Conservation (phyloP, 2,888 invertebrate genomes). For the Spisula subtruncata region DNA sequence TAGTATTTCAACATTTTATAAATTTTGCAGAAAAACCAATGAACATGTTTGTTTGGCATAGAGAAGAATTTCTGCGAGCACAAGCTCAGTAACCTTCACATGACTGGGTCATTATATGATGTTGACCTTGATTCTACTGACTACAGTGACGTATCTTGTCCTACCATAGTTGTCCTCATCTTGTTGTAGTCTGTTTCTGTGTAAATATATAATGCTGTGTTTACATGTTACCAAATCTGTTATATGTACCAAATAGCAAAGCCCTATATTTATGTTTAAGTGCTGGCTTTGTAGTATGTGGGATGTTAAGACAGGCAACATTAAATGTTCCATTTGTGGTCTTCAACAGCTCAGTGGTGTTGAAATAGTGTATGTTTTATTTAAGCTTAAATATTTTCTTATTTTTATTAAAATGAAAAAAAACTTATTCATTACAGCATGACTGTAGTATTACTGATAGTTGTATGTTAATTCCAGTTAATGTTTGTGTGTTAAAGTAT, state of each 20-base stretch:
- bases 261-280: not conserved
- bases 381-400: not conserved
- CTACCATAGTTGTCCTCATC: too few relatives aligned
- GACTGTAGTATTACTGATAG: not conserved
- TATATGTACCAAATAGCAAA: not conserved
- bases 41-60: too few relatives aligned
- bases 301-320: not conserved
- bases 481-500: not conserved
- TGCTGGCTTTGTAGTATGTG: conserved; percentile 11
- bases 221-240: not conserved
- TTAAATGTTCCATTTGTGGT: not conserved
- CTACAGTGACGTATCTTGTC: too few relatives aligned
- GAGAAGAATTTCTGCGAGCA: too few relatives aligned
- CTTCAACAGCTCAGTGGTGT: not conserved
- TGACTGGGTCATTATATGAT: too few relatives aligned
- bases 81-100: too few relatives aligned
- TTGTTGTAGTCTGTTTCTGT: not conserved
- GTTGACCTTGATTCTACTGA: too few relatives aligned
- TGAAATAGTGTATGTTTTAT: not conserved
- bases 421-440: not conserved
- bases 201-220: not conserved
- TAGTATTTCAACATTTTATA: too few relatives aligned
- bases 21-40: too few relatives aligned
- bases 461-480: not conserved
- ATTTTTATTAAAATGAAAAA: not conserved